Evolutionary conservation across 2,888 invertebrate genomes (phyloP).

Genomic region (Rugalucina vietnamica): DNA sequence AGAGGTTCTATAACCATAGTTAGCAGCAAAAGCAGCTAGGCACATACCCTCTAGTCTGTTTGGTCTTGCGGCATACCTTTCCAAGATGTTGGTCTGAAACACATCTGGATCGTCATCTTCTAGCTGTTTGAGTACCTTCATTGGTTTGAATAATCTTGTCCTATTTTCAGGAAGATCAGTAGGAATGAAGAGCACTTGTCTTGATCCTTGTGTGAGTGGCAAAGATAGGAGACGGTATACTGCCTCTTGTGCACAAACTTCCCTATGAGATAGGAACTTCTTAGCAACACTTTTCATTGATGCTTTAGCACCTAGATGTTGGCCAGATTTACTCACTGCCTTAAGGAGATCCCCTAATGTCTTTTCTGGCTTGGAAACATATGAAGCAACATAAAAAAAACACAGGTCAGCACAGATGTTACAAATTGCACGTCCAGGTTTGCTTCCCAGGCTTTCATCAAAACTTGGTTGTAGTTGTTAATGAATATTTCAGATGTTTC

Average conservation of each 20-base stretch:
- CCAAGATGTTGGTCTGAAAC: slow-evolving; percentile 16
- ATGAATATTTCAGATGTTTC: slow-evolving; percentile 9
- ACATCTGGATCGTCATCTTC: slow-evolving; percentile 54
- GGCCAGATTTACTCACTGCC: slow-evolving; percentile 32
- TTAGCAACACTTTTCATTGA: slow-evolving; percentile 46
- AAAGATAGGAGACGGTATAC: slow-evolving; percentile 45
- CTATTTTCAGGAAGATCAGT: slow-evolving; percentile 51
- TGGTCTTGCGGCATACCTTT: slow-evolving; percentile 36
- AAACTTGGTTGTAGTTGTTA: slow-evolving; percentile 39
- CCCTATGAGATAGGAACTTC: slow-evolving; percentile 50
- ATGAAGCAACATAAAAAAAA: slow-evolving; percentile 61
- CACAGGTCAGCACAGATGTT: slow-evolving; percentile 54
- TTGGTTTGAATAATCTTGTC: slow-evolving; percentile 44
- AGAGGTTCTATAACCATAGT: slow-evolving; percentile 13
- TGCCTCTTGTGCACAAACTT: slow-evolving; percentile 59
- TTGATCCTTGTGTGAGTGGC: slow-evolving; percentile 27
- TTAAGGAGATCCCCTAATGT: slow-evolving; percentile 44
- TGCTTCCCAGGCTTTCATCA: slow-evolving; percentile 47
- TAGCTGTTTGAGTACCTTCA: slow-evolving; percentile 28
- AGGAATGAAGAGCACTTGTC: slow-evolving; percentile 41
- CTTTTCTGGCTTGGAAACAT: slow-evolving; percentile 36
- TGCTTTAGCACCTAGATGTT: slow-evolving; percentile 25
- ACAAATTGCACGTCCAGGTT: slow-evolving; percentile 62
- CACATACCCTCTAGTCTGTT: slow-evolving; percentile 22
- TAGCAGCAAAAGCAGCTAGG: slow-evolving; percentile 31